phyloP scores from a whole-genome alignment of 2,797 vertebrate genomes.

The Cynopterus sphinx region DNA sequence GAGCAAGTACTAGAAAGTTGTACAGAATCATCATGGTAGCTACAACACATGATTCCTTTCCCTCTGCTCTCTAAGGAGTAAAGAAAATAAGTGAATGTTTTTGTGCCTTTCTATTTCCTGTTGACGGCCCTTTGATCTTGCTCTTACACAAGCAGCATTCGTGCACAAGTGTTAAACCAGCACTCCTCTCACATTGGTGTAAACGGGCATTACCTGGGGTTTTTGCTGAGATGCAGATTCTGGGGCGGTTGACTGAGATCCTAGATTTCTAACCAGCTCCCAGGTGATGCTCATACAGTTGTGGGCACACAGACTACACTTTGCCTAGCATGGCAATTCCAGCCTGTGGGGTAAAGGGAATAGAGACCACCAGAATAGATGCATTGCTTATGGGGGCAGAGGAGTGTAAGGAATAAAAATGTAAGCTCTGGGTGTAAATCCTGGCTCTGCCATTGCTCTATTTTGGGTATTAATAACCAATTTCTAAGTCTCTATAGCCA shows the following conservation, averaged over 20 bases:
- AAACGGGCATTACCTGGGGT: not conserved
- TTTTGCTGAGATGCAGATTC: not conserved
- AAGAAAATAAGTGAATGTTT: not conserved
- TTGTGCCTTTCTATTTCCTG: not conserved
- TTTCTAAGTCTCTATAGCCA: not conserved
- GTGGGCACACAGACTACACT: not conserved
- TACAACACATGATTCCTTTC: rapidly evolving
- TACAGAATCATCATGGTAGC: not conserved
- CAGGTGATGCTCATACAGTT: not conserved
- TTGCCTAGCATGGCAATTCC: not conserved
- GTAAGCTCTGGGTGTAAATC: not conserved
- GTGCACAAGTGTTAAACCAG: not conserved
- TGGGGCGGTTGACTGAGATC: not conserved
- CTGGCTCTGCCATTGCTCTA: not conserved
- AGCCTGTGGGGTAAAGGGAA: not conserved
- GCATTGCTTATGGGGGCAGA: not conserved
- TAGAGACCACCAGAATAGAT: not conserved
- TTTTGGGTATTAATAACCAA: not conserved
- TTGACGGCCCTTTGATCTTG: not conserved
- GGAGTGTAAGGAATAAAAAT: not conserved
- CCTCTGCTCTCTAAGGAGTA: not conserved
- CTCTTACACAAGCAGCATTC: not conserved
- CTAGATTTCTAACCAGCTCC: not conserved
- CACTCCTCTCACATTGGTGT: not conserved
- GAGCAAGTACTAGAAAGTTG: not conserved